A percentile compares a stretch with the other conserved stretches of the same genome.
These are phyloP conservation scores for Pterophyllum scalare DNA, from an alignment of 2,113 vertebrate species.

Conservation along the genomic window DNA sequence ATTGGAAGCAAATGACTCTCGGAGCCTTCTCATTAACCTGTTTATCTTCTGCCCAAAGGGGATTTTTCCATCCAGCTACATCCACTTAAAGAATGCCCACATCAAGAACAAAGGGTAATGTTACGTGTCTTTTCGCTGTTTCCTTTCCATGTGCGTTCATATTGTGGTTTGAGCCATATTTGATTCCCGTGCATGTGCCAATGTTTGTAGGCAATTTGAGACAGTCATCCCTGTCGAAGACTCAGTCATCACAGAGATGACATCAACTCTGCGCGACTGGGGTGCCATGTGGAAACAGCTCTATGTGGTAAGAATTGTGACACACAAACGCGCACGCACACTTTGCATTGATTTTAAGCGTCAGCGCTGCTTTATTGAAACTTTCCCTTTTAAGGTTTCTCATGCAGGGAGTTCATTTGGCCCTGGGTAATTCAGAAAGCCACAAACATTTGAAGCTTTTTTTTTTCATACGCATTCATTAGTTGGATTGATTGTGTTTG, in stretches of 20 bases:
- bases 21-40: conserved; percentile 20
- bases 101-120: conserved; percentile 98
- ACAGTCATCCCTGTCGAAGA: conserved; percentile 96
- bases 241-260: conserved; percentile 99
- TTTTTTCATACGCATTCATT: conserved; percentile 44
- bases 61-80: conserved; percentile 93
- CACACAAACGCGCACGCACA: neutral
- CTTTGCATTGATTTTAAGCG: conserved; percentile 11
- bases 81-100: conserved; percentile 96
- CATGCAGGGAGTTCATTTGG: conserved; percentile 25
- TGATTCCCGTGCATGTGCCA: neutral
- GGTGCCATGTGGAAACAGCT: conserved; percentile 99
- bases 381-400: conserved; percentile 19
- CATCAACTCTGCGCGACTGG: conserved; percentile 96
- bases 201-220: conserved; percentile 91
- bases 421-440: conserved; percentile 23
- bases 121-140: neutral
- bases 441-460: conserved; percentile 17
- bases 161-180: neutral
- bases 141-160: neutral
- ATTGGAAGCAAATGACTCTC: neutral
- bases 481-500: conserved; percentile 61
- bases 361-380: neutral
- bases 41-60: conserved; percentile 80
- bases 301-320: conserved; percentile 87